Conservation (phyloP, 1,140 invertebrate genomes). For the Drosophila repleta region DNA sequence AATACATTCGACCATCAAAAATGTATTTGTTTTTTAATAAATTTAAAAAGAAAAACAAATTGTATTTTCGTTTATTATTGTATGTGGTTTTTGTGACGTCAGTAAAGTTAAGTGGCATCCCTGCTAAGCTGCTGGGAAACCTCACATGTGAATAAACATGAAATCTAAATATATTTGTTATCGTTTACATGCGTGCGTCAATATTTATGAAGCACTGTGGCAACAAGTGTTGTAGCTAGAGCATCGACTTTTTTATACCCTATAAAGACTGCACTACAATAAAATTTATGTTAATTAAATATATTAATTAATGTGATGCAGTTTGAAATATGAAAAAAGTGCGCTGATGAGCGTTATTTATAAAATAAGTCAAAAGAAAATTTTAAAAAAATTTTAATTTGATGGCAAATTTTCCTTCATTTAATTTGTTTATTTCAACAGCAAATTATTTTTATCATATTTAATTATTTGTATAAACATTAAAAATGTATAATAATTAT, state of each 20-base stretch:
- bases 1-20: conserved; percentile 81
- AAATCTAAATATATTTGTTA: not conserved
- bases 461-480: too few relatives aligned
- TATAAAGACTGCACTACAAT: not conserved
- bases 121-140: too few relatives aligned
- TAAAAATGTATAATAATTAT: too few relatives aligned
- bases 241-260: not conserved
- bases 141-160: not conserved
- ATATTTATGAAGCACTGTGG: not conserved
- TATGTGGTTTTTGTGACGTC: conserved; percentile 7
- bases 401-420: too few relatives aligned
- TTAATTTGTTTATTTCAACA: too few relatives aligned
- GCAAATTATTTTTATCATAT: too few relatives aligned
- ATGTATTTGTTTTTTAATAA: conserved; percentile 83
- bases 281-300: too few relatives aligned
- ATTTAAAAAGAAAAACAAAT: conserved; percentile 69
- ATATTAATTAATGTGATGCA: too few relatives aligned
- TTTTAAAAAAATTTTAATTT: too few relatives aligned
- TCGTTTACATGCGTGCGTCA: not conserved
- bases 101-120: not conserved
- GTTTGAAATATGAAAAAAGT: too few relatives aligned
- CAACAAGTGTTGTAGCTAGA: not conserved
- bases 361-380: too few relatives aligned
- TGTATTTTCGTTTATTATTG: conserved; percentile 9
- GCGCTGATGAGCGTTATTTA: too few relatives aligned